These are phyloP conservation scores for Geococcyx californianus DNA, from an alignment of 2,113 vertebrate species.

Conservation along the genomic window DNA sequence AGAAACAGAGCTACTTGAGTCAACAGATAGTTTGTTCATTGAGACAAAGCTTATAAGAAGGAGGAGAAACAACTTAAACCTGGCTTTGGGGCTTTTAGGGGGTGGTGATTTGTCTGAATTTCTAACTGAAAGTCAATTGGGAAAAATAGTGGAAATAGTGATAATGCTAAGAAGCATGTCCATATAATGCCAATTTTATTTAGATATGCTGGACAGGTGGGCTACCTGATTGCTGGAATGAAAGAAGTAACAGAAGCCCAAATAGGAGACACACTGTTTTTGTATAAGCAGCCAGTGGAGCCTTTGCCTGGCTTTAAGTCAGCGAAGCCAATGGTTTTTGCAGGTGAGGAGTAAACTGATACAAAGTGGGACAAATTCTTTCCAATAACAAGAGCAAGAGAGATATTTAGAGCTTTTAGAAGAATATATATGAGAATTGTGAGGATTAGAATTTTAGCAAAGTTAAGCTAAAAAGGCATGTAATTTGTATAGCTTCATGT, in stretches of 20 bases:
- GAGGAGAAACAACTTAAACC: not conserved
- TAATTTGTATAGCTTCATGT: not conserved
- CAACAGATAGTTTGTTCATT: not conserved
- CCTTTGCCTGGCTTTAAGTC: conserved; percentile 93
- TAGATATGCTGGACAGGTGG: conserved; percentile 96
- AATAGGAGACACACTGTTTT: conserved; percentile 94
- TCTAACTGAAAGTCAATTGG: not conserved
- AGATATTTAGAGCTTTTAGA: not conserved
- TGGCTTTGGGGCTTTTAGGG: not conserved
- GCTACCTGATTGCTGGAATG: conserved; percentile 94
- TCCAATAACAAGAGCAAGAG: not conserved
- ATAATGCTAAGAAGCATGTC: conserved; percentile 45
- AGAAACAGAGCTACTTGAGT: not conserved
- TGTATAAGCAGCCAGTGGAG: conserved; percentile 88
- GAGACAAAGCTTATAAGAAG: not conserved
- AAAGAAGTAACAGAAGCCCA: conserved; percentile 97
- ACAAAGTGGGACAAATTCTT: not conserved
- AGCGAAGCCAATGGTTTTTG: conserved; percentile 97
- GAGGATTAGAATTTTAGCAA: not conserved
- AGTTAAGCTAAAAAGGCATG: rapidly evolving
- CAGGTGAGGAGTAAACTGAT: conserved; percentile 81
- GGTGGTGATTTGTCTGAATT: not conserved
- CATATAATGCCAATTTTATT: conserved; percentile 70
- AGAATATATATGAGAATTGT: not conserved
- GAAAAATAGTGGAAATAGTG: not conserved